Evolutionary conservation across 2,888 invertebrate genomes (phyloP), one percentile per base, ranked within the genome.

Genomic region (Microplitis manilae): DNA sequence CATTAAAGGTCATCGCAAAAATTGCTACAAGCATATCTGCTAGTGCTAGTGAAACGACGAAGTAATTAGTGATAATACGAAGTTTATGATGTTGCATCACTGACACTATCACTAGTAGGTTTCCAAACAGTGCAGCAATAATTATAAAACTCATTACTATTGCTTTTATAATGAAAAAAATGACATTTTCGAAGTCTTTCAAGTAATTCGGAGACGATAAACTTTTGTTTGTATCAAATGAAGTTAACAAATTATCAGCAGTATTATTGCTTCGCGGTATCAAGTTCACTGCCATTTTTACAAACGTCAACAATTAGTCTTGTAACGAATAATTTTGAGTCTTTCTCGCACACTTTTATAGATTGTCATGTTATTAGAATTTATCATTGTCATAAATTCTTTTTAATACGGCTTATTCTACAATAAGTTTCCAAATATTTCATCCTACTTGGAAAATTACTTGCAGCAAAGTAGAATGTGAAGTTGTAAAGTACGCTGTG

Each of bases 21-120:
- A 97, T 94, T 0, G 98, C 98, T 0, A 98, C 98, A 38, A 98
- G 91, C 93, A 98, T 96, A 87, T 98, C 98, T 7, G 98, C 98
- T 84, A 97, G 92, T 0, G 98, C 98, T 80, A 98, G 91, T 0
- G 97, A 97, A 8, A 98, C 98, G 17, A 98, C 97, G 90, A 98
- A 98, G 90, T 97, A 98, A 91, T 98, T 98, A 79, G 98, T 98
- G 81, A 97, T 96, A 38, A 96, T 96, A 68, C 95, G 91, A 4
- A 95, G 90, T 84, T 94, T 93, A 69, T 94, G 91, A 91, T 96
- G 92, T 89, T 97, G 90, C 94, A 96, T 94, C 86, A 96, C 96
- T 85, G 94, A 94, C 61, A 96, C 95, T 83, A 98, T 97, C 81
- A 98, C 97, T 72, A 98, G 91, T 69, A 97, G 91, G 89, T 98